A percentile compares a stretch with the other conserved stretches of the same genome.
Evolutionary conservation across 2,888 invertebrate genomes (phyloP).

Genomic region (Tolmerus cingulatus): DNA sequence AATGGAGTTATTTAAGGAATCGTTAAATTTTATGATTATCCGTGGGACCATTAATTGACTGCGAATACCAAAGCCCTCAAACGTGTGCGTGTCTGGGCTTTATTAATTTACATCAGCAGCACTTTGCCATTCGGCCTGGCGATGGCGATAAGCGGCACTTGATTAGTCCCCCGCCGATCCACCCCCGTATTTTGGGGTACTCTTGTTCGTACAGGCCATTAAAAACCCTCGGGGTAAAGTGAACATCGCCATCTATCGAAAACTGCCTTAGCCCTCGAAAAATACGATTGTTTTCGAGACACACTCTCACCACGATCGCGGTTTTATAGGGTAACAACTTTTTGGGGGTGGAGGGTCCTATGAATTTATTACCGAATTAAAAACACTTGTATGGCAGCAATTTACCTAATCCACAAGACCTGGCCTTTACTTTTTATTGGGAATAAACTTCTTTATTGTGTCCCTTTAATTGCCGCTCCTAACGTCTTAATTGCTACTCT

Average conservation of each 20-base stretch:
- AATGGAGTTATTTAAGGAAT: constrained; percentile 48
- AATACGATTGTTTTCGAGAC: not conserved
- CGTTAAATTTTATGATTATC: constrained; percentile 49
- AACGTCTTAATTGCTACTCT: not conserved
- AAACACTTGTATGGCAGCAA: not conserved
- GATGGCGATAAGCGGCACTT: constrained; percentile 5
- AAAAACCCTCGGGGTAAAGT: not conserved
- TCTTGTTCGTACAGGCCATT: not conserved
- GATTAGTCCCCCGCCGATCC: not conserved
- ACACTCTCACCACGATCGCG: not conserved
- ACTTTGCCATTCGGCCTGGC: not conserved
- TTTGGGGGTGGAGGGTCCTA: not conserved
- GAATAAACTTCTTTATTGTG: not conserved
- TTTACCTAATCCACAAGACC: not conserved
- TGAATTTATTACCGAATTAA: not conserved
- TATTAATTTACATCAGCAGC: constrained; percentile 31
- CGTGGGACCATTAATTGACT: constrained; percentile 32
- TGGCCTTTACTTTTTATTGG: not conserved
- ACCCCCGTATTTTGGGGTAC: not conserved
- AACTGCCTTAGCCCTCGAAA: not conserved
- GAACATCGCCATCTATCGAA: not conserved
- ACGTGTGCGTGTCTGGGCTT: not conserved
- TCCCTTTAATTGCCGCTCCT: not conserved
- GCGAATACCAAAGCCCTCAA: constrained; percentile 9
- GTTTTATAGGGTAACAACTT: not conserved